These are phyloP conservation scores for Caenorhabditis plicata DNA, from an alignment of 2,888 invertebrate species.

Conservation along the genomic window DNA sequence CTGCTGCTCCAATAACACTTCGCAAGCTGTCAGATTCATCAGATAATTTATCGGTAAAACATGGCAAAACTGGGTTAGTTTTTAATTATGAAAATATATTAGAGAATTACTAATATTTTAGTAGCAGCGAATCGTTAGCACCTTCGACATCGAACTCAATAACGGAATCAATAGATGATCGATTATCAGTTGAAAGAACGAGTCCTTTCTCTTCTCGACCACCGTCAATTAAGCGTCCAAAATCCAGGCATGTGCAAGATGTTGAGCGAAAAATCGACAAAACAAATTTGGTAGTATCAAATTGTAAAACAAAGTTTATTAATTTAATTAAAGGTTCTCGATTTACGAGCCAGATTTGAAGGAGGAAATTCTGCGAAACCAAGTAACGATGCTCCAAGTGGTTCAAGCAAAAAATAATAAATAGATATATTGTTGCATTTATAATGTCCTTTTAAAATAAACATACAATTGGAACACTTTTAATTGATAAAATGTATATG, in stretches of 20 bases:
- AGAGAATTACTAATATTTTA: not conserved
- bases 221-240: conserved; percentile 13
- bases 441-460: too few species aligned
- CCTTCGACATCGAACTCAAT: conserved; percentile 9
- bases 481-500: too few species aligned
- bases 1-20: conserved; percentile 25
- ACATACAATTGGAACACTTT: too few species aligned
- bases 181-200: conserved; percentile 14
- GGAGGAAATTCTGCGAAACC: not conserved
- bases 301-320: not conserved
- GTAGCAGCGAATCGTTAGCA: conserved; percentile 12
- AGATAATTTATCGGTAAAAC: conserved; percentile 9
- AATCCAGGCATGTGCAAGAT: not conserved
- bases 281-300: conserved; percentile 14
- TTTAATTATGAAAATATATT: not conserved
- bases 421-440: too few species aligned
- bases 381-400: not conserved
- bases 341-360: conserved; percentile 28
- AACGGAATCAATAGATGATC: conserved; percentile 24
- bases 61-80: conserved; percentile 6
- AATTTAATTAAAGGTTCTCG: conserved; percentile 15
- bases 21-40: conserved; percentile 25
- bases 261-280: conserved; percentile 16
- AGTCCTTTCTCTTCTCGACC: conserved; percentile 23
- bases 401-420: not conserved